Evolutionary conservation across 2,888 invertebrate species (phyloP), one percentile per base, ranked within the genome.

Genomic region (Meta bourneti): DNA sequence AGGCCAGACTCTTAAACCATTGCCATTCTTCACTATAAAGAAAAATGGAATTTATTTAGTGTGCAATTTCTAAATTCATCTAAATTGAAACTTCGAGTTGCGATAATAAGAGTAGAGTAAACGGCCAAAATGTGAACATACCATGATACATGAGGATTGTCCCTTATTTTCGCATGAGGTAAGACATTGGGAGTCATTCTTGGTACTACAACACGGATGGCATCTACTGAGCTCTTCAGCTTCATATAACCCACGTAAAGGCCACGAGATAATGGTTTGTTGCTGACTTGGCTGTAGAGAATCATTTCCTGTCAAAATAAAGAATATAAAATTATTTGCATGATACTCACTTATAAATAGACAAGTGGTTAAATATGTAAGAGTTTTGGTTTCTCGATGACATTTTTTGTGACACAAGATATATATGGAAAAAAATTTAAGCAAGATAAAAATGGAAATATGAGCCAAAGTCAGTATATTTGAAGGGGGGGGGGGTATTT

Each of bases 81-180:
- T 16, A 13, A 16, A 61, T 16, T 61, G 61, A 16, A 61, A 61
- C 61, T 5, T 16, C 8, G 34, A 4, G 34, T n/a, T 4, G 61
- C 11, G 11, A 16, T 6, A 61, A 13, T 6, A 13, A 61, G 16
- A 61, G 61, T 61, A 16, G 5, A 61, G 11, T 7, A 61, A 61
- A 13, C n/a, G 51, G 11, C 11, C 7, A 51, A 77, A 51, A 77
- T 13, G n/a, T 5, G 13, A 8, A 51, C 97, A 96, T 95, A 98
- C 98, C 97, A 97, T 16, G 98, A 98, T 0, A 99, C 98, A 94
- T 99, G 99, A 0, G 99, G 97, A 95, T 99, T 99, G 94, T 98
- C 98, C 92, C 99, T 96, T 70, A 99, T 97, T 95, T 98, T 97
- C 93, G 97, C 97, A 95, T 98, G 98, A 0, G 99, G 99, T 93